Evolutionary conservation across 2,888 invertebrate genomes (phyloP).

Genomic region (Hydriomena furcata): DNA sequence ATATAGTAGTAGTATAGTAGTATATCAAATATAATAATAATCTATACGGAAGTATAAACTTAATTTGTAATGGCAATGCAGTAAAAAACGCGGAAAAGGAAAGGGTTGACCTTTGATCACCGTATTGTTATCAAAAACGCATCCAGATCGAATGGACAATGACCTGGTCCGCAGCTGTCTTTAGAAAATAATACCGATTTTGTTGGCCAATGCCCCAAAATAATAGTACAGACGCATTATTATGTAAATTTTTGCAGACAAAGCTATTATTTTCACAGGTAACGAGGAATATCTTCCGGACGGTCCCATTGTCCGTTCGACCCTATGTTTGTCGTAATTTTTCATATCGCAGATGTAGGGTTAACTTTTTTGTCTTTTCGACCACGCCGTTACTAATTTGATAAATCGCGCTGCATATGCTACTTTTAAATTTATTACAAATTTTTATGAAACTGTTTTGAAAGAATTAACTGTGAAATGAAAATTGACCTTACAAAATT

Average conservation of each 20-base stretch:
- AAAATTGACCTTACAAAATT: too few relatives aligned
- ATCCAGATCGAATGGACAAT: constrained; percentile 73
- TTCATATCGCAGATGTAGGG: constrained; percentile 51
- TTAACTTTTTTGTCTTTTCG: constrained; percentile 59
- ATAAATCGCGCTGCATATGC: constrained; percentile 69
- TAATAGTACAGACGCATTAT: constrained; percentile 75
- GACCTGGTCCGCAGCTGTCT: constrained; percentile 75
- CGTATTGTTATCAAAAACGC: constrained; percentile 50
- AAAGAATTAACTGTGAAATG: too few relatives aligned
- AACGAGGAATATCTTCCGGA: constrained; percentile 62
- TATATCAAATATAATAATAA: too few relatives aligned
- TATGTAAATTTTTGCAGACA: constrained; percentile 70
- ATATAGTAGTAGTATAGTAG: too few relatives aligned
- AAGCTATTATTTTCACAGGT: constrained; percentile 78
- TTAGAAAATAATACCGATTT: constrained; percentile 57
- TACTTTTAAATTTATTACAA: constrained; percentile 11
- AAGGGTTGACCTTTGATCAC: constrained; percentile 61
- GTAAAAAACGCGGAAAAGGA: constrained; percentile 29
- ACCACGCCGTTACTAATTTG: constrained; percentile 69
- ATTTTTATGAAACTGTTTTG: too few relatives aligned
- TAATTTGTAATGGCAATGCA: constrained; percentile 31
- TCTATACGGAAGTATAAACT: constrained; percentile 17
- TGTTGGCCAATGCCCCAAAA: constrained; percentile 67
- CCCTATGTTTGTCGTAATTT: constrained; percentile 57
- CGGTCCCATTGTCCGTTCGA: constrained; percentile 59